phyloP scores from a whole-genome alignment of 1,140 invertebrate species.

The Drosophila nebulosa region DNA sequence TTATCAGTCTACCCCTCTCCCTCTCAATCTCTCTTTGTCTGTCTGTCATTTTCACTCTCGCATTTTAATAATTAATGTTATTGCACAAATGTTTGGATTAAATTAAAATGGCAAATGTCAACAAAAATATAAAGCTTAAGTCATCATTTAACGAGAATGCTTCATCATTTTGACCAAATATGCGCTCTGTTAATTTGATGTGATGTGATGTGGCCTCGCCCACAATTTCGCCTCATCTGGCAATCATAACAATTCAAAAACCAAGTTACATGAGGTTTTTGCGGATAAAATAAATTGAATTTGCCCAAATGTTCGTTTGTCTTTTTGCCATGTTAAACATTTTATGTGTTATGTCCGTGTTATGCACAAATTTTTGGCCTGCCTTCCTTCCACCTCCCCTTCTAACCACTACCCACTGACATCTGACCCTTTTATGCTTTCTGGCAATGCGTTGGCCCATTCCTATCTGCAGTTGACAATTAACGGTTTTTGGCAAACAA shows the following conservation, averaged over 20 bases:
- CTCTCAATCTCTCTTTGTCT: background rate
- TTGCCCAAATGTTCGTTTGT: constrained; percentile 21
- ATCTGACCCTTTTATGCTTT: background rate
- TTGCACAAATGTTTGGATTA: constrained; percentile 61
- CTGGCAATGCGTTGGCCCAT: background rate
- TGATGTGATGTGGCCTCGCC: background rate
- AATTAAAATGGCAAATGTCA: constrained; percentile 58
- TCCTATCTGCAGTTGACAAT: constrained; percentile 49
- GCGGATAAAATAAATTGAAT: constrained; percentile 53
- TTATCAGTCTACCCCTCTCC: background rate
- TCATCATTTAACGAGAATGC: constrained; percentile 3
- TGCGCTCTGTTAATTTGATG: background rate
- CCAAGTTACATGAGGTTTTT: constrained; percentile 33
- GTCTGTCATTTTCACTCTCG: too few relatives aligned
- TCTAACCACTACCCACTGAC: background rate
- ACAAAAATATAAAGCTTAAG: constrained; percentile 29
- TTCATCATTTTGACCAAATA: background rate
- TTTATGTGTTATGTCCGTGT: constrained; percentile 18
- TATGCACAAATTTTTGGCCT: constrained; percentile 15
- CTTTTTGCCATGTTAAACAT: constrained; percentile 7
- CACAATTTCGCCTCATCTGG: background rate
- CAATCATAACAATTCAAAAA: constrained; percentile 52
- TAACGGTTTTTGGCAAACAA: constrained; percentile 35
- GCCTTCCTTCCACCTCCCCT: background rate
- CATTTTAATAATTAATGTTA: constrained; percentile 60